phyloP scores from a whole-genome alignment of 2,797 vertebrate species.

The Euphonia xanthogaster region DNA sequence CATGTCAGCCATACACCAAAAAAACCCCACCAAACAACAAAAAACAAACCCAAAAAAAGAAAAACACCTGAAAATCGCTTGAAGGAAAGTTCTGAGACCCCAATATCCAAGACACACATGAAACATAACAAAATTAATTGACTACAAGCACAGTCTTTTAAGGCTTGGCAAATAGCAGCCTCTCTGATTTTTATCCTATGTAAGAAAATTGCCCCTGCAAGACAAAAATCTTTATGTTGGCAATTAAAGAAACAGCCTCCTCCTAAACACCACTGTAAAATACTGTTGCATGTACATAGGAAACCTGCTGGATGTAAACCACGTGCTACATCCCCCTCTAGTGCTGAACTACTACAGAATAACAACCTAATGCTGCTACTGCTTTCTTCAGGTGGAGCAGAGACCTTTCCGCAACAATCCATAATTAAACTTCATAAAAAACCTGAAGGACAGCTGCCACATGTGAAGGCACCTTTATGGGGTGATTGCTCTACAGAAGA shows the following conservation, averaged over 20 bases:
- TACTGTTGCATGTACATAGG: background rate
- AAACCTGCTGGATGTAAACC: conserved; percentile 14
- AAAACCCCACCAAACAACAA: background rate
- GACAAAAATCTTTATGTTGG: conserved; percentile 2
- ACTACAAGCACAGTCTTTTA: background rate
- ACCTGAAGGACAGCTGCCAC: background rate
- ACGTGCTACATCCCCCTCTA: conserved; percentile 63
- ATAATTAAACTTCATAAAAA: background rate
- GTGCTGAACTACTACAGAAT: conserved; percentile 41
- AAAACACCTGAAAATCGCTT: background rate
- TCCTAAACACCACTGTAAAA: conserved; percentile 31
- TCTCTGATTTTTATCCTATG: background rate
- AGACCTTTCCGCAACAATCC: background rate
- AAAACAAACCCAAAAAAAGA: background rate
- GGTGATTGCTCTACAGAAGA: background rate
- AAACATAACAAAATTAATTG: background rate
- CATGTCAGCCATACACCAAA: background rate
- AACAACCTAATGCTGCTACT: background rate
- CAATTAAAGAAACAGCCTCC: conserved; percentile 32
- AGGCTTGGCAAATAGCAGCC: background rate
- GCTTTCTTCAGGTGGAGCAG: background rate
- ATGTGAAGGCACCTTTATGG: background rate
- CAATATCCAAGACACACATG: background rate
- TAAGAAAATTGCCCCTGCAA: conserved; percentile 16
- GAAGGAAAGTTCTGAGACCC: background rate